Conservation (phyloP, 2,113 vertebrate genomes). For the Plecturocebus donacophilus region DNA sequence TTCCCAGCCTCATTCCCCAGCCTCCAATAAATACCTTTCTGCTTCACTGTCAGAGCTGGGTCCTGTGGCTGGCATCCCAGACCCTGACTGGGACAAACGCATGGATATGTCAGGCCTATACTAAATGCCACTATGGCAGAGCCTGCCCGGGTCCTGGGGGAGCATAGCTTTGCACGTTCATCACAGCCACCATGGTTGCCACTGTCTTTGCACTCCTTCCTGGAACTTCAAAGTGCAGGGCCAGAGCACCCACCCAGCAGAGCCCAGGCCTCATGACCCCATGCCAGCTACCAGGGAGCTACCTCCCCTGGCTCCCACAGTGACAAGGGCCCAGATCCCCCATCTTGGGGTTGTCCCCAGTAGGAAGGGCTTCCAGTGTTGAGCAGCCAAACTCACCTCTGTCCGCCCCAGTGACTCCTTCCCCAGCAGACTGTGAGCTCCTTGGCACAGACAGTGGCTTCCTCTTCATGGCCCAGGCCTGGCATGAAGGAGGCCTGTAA, state of each 20-base stretch:
- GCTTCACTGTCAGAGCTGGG: neutral
- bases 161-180: neutral
- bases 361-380: neutral
- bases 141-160: neutral
- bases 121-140: neutral
- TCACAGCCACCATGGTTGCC: fast-evolving
- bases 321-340: neutral
- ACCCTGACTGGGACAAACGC: neutral
- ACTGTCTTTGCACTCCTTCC: neutral
- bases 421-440: neutral
- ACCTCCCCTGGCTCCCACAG: neutral
- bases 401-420: neutral
- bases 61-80: neutral
- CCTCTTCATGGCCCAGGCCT: neutral
- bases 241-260: fast-evolving
- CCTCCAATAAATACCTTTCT: neutral
- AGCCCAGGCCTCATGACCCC: neutral
- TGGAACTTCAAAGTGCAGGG: neutral
- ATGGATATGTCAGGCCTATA: neutral
- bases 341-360: neutral
- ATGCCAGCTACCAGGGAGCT: neutral
- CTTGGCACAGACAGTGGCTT: neutral
- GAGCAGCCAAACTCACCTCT: neutral
- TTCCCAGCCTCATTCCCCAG: neutral
- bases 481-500: neutral